Conservation (phyloP, 2,797 vertebrate species). For the Rhincodon typus region DNA sequence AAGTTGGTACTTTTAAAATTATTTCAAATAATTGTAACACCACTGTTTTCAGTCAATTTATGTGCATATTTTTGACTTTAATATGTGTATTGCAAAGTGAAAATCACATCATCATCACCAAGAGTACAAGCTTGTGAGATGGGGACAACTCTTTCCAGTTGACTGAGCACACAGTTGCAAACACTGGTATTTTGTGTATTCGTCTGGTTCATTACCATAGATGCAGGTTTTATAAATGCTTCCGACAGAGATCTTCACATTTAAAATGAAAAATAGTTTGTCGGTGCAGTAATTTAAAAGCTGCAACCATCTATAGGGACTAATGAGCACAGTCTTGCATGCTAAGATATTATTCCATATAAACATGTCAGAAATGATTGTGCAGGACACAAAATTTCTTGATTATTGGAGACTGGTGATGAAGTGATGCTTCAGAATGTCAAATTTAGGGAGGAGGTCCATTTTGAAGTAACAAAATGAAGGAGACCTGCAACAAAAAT, state of each 20-base stretch:
- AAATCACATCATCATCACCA: neutral
- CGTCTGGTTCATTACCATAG: neutral
- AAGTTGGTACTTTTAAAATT: neutral
- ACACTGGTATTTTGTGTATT: neutral
- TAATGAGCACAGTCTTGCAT: neutral
- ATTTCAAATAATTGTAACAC: neutral
- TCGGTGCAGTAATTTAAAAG: neutral
- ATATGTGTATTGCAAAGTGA: neutral
- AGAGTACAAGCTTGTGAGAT: neutral
- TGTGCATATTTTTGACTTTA: conserved; percentile 7
- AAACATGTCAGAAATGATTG: neutral
- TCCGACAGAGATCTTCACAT: neutral
- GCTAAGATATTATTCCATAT: neutral
- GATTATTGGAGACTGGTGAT: neutral
- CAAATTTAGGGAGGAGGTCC: neutral
- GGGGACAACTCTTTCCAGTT: neutral
- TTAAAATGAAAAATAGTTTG: neutral
- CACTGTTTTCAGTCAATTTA: conserved; percentile 23
- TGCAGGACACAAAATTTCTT: neutral
- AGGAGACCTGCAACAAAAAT: neutral
- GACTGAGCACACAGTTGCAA: neutral
- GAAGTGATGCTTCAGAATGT: neutral
- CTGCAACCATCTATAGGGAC: neutral
- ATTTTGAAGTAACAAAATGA: neutral
- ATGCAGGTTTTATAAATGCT: neutral